Evolutionary conservation across 2,888 invertebrate species (phyloP), one percentile per base, ranked within the genome.

Genomic region (Operophtera brumata): DNA sequence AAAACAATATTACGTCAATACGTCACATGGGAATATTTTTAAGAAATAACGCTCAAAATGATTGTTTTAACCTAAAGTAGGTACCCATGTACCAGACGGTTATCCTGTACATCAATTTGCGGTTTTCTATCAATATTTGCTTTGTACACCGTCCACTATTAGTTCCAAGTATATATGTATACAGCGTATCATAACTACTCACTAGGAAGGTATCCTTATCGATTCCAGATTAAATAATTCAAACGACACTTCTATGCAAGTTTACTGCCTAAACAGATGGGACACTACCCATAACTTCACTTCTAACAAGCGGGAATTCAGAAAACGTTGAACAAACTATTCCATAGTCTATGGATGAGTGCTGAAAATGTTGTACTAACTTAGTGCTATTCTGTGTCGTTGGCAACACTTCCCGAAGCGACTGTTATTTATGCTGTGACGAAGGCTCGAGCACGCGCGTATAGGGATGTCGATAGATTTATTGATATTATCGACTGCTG

Each of bases 191-290:
- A 11, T 34, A 11, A 34, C 20, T 2, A 20, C 20, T 20, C 4
- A 20, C 20, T 20, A 20, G 20, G 20, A 3, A 20, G 20, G 4
- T 20, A 43, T 49, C 43, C 43, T 37, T 43, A 44, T 50, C 44
- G 52, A 47, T 42, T 28, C 35, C 41, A 41, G 35, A 46, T 34
- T 52, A 46, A 52, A 47, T 52, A 47, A 47, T 46, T 45, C 51
- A 42, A 42, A 42, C 14, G 40, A 51, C 42, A 46, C 43, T 44
- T 44, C 35, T 25, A 14, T 43, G 12, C 36, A 34, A 47, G 34
- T 54, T 54, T 47, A 54, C 32, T 44, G 47, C 39, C 47, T 39
- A 46, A 47, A 44, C 47, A 54, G 47, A 54, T 47, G 39, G 47
- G 47, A 13, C 35, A 42, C 28, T 11, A 14, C 12, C 39, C 42